Evolutionary conservation across 2,113 vertebrate species (phyloP).

Genomic region (Otis tarda): DNA sequence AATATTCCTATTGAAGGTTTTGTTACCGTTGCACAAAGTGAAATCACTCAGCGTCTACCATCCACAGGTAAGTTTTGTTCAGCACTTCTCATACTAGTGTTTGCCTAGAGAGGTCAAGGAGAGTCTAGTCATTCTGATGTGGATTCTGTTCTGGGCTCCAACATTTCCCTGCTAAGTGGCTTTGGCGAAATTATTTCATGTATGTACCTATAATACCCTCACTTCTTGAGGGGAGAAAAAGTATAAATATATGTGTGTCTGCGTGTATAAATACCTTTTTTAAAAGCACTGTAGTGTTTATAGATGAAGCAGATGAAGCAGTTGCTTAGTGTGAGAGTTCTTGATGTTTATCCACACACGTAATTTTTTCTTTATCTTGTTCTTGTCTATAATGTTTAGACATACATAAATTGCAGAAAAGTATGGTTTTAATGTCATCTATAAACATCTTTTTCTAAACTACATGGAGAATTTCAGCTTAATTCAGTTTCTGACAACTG

Average conservation of each 20-base stretch:
- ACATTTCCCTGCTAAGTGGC: background rate
- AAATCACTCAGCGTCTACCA: slow-evolving; percentile 99
- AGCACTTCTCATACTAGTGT: rapidly evolving
- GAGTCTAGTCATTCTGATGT: background rate
- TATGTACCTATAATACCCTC: background rate
- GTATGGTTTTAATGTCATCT: background rate
- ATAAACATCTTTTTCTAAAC: background rate
- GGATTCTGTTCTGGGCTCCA: background rate
- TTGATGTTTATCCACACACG: background rate
- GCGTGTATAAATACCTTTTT: background rate
- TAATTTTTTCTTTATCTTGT: background rate
- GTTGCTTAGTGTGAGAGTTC: background rate
- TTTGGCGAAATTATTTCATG: background rate
- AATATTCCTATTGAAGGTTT: slow-evolving; percentile 96
- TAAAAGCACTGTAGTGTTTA: background rate
- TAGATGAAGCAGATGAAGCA: background rate
- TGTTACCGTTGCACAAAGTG: slow-evolving; percentile 98
- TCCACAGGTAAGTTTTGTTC: slow-evolving; percentile 84
- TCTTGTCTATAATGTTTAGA: background rate
- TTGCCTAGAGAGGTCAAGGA: background rate
- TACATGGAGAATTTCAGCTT: background rate
- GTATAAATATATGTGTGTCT: background rate
- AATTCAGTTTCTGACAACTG: background rate
- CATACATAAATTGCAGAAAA: background rate
- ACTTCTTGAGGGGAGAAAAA: background rate